phyloP scores from a whole-genome alignment of 2,113 vertebrate species.

The Gallinago paraguaiae region DNA sequence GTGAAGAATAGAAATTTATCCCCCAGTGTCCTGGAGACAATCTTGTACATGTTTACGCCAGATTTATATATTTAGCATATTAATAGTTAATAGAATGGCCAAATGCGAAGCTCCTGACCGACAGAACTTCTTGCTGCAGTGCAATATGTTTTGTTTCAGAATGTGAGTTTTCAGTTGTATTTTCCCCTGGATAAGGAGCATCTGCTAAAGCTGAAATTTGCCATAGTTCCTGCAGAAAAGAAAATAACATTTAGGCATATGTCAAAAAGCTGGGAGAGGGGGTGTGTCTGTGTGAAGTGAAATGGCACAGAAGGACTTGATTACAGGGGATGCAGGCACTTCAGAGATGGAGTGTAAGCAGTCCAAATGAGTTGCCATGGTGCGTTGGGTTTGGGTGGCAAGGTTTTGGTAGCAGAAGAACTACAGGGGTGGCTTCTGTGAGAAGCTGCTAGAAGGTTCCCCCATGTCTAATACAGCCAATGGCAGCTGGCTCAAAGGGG shows the following conservation, averaged over 20 bases:
- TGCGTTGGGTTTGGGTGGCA: not conserved
- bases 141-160: not conserved
- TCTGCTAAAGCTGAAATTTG: not conserved
- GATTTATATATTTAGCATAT: not conserved
- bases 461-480: not conserved
- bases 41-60: accelerated
- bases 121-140: not conserved
- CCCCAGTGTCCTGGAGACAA: not conserved
- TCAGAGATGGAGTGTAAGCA: not conserved
- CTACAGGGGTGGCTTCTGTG: not conserved
- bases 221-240: not conserved
- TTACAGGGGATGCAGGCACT: not conserved
- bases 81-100: not conserved
- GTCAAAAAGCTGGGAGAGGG: not conserved
- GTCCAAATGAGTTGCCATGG: not conserved
- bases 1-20: not conserved
- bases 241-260: not conserved
- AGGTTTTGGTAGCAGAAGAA: not conserved
- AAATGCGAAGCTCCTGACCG: not conserved
- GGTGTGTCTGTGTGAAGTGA: accelerated
- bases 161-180: not conserved
- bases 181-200: not conserved
- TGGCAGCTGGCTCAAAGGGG: not conserved
- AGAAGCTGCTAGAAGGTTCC: not conserved
- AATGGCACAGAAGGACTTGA: not conserved